Evolutionary conservation across 2,797 vertebrate genomes (phyloP).

Genomic region (Gambelia wislizenii): DNA sequence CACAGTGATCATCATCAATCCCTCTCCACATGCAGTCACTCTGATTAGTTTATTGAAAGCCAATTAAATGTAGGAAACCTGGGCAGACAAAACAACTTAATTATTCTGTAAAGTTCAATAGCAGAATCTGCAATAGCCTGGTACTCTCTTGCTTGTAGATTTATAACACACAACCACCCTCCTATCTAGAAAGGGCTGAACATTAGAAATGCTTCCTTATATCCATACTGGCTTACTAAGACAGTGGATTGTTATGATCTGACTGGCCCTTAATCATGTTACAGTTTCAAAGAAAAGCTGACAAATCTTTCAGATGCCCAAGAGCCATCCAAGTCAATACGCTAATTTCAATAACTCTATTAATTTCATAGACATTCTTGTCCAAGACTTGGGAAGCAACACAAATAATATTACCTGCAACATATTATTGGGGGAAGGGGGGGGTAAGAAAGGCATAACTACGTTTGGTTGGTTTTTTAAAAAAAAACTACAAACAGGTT

Average conservation of each 20-base stretch:
- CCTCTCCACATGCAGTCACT: not conserved
- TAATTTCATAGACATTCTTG: not conserved
- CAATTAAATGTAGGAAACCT: conserved; percentile 48
- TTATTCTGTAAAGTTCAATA: conserved; percentile 44
- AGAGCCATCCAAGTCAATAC: not conserved
- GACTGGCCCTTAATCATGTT: not conserved
- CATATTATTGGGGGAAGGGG: no score
- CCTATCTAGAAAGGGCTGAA: not conserved
- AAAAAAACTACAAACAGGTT: no score
- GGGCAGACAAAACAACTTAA: conserved; percentile 51
- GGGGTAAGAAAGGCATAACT: no score
- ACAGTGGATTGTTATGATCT: not conserved
- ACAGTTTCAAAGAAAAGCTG: not conserved
- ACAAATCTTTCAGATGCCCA: not conserved
- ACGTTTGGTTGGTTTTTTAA: no score
- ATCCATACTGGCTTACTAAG: not conserved
- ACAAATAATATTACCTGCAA: no score
- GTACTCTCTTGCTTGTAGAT: conserved; percentile 8
- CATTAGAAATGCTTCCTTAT: not conserved
- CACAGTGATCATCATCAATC: conserved; percentile 53
- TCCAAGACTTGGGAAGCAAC: no score
- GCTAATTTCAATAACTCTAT: not conserved
- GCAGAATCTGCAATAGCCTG: conserved; percentile 8
- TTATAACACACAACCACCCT: conserved; percentile 11
- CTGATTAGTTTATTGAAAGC: conserved; percentile 59